Evolutionary conservation across 2,797 vertebrate genomes (phyloP), one percentile per base, ranked within the genome.

Genomic region (Morus bassanus): DNA sequence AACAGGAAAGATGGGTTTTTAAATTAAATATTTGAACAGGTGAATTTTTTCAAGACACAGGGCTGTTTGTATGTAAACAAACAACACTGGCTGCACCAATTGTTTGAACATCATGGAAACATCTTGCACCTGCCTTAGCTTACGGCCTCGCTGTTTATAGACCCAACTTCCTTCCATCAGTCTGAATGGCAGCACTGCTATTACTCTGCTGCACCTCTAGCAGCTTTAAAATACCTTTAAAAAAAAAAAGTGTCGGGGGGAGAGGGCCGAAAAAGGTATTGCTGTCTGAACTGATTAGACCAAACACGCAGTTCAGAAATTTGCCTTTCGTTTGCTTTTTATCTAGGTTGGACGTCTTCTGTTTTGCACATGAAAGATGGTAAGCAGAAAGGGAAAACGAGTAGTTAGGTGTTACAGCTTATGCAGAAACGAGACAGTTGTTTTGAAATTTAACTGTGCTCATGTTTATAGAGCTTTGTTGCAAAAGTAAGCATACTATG

Each of bases 221-320:
- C 10, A 77, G 11, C 61, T 65, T 70, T 61, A 57, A 43, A 70
- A 10, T 7, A 27, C 13, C 5, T 45, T 53, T 28, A 57, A 37
- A 18, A 8, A 28, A 43, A 27, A 35, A 31, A 14, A 3, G 0
- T 0, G 4, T 7, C 1, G 1, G 5, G 15, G 16, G 7, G 10
- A 24, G 39, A 18, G 11, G 21, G 23, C 10, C 27, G 27, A 54
- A 76, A 48, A 57, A 61, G 5, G 11, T 39, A 7, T 3, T 33
- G 10, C 13, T 33, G 1, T 23, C 45, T n/a, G 46, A 70, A 48
- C 4, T 14, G 8, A 21, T 35, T 5, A 48, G 37, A 25, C 10
- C 19, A 24, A 67, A 57, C 3, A 0, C 6, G 14, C 6, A 2
- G 11, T 39, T 74, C 7, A 28, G 33, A 48, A 70, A 65, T 48